phyloP scores from a whole-genome alignment of 2,888 invertebrate genomes.

The Drosophila peninsularis region DNA sequence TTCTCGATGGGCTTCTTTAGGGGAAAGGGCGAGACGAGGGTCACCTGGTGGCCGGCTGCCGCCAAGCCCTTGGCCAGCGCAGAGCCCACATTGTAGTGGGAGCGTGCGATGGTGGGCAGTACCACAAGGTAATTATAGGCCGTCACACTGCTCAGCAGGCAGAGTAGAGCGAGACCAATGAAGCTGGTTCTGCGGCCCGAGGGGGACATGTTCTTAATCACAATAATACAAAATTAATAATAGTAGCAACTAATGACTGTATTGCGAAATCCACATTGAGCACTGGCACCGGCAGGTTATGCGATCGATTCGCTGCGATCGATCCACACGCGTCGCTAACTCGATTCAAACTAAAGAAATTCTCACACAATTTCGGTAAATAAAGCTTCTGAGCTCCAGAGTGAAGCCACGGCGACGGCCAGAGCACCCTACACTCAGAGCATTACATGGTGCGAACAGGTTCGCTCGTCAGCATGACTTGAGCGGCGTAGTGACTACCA shows the following conservation, averaged over 20 bases:
- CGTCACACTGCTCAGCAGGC: constrained; percentile 52
- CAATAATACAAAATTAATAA: background rate
- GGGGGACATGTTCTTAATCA: constrained; percentile 34
- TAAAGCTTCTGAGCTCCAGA: constrained; percentile 2
- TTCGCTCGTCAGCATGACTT: constrained; percentile 19
- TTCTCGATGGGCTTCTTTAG: constrained; percentile 77
- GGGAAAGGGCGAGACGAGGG: constrained; percentile 80
- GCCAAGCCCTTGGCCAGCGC: constrained; percentile 82
- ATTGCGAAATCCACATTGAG: constrained; percentile 7
- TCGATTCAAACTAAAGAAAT: constrained; percentile 35
- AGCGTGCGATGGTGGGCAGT: constrained; percentile 68
- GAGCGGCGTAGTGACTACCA: too few relatives aligned
- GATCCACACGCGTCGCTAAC: constrained; percentile 12
- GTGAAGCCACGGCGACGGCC: background rate
- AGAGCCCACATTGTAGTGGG: constrained; percentile 82
- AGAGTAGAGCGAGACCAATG: constrained; percentile 35
- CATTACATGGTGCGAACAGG: background rate
- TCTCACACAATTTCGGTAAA: background rate
- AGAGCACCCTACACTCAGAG: constrained; percentile 6
- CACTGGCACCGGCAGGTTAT: too few relatives aligned
- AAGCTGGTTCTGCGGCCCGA: constrained; percentile 46
- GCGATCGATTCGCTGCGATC: background rate
- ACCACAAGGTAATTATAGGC: constrained; percentile 71
- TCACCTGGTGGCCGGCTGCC: constrained; percentile 83
- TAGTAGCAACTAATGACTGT: background rate